Percentiles rank a stretch among this genome's conserved stretches.
phyloP scores from a whole-genome alignment of 1,140 invertebrate species.

The Marisa cornuarietis region DNA sequence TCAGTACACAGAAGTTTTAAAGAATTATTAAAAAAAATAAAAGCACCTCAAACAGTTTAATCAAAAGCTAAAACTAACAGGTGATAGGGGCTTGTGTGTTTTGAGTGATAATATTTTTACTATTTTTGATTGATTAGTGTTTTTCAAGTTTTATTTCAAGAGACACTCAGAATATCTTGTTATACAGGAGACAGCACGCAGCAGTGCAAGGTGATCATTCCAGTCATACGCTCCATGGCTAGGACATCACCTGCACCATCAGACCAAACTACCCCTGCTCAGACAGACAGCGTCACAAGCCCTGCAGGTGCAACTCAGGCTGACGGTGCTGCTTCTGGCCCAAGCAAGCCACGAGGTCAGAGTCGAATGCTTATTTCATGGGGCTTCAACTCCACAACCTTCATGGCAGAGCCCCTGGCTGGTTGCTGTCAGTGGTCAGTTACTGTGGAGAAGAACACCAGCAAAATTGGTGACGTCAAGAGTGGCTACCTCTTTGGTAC shows the following conservation, averaged over 20 bases:
- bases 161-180: conserved; percentile 4
- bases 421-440: conserved; percentile 52
- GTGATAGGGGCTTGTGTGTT: not conserved
- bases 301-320: not conserved
- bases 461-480: conserved; percentile 50
- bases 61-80: too few relatives aligned
- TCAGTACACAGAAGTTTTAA: too few relatives aligned
- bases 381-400: conserved; percentile 59
- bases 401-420: conserved; percentile 51
- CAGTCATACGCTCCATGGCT: conserved; percentile 44
- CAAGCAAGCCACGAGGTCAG: conserved; percentile 33
- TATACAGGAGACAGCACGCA: conserved; percentile 44
- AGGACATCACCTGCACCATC: conserved; percentile 42
- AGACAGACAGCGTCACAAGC: not conserved
- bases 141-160: not conserved
- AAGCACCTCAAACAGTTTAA: too few relatives aligned
- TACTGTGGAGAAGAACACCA: conserved; percentile 53
- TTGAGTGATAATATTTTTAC: not conserved
- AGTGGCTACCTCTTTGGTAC: conserved; percentile 59
- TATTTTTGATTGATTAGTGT: not conserved
- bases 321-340: not conserved
- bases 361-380: conserved; percentile 57
- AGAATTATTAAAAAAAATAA: too few relatives aligned
- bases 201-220: conserved; percentile 45
- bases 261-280: conserved; percentile 16